Conservation (phyloP, 2,888 invertebrate species). For the Heliconius hortense region DNA sequence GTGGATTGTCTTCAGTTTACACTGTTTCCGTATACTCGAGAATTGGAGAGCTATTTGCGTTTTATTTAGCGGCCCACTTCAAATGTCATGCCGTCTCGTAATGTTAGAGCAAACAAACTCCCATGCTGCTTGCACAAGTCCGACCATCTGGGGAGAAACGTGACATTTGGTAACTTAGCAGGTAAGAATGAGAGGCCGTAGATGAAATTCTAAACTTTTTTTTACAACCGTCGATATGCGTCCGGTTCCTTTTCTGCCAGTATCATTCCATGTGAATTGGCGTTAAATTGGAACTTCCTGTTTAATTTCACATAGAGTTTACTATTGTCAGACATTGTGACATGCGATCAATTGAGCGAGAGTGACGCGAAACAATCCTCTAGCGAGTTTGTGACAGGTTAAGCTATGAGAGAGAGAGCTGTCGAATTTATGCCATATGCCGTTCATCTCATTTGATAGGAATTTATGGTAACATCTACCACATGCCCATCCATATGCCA, state of each 20-base stretch:
- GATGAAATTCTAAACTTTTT: conserved; percentile 67
- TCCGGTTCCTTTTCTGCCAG: conserved; percentile 60
- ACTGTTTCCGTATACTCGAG: conserved; percentile 63
- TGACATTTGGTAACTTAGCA: conserved; percentile 71
- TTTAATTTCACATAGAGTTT: conserved; percentile 69
- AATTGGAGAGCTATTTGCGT: conserved; percentile 71
- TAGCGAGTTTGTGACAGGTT: conserved; percentile 71
- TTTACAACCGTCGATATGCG: conserved; percentile 57
- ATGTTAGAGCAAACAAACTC: conserved; percentile 78
- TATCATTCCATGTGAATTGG: conserved; percentile 77
- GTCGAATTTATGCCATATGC: conserved; percentile 64
- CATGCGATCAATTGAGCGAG: conserved; percentile 77
- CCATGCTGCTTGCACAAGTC: conserved; percentile 72
- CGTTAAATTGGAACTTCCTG: conserved; percentile 79
- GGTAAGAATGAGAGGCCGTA: conserved; percentile 58
- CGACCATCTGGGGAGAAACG: conserved; percentile 77
- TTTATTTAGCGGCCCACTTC: conserved; percentile 80
- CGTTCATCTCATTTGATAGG: conserved; percentile 55
- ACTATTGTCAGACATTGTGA: conserved; percentile 69
- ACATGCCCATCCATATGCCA: conserved; percentile 61
- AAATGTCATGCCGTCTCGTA: conserved; percentile 80
- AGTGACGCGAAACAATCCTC: conserved; percentile 67
- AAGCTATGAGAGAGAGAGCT: conserved; percentile 51
- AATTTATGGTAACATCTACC: conserved; percentile 54
- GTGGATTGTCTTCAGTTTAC: conserved; percentile 69